Evolutionary conservation across 2,113 vertebrate genomes (phyloP), one percentile per base, ranked within the genome.

Genomic region (Nesogale talazaci): DNA sequence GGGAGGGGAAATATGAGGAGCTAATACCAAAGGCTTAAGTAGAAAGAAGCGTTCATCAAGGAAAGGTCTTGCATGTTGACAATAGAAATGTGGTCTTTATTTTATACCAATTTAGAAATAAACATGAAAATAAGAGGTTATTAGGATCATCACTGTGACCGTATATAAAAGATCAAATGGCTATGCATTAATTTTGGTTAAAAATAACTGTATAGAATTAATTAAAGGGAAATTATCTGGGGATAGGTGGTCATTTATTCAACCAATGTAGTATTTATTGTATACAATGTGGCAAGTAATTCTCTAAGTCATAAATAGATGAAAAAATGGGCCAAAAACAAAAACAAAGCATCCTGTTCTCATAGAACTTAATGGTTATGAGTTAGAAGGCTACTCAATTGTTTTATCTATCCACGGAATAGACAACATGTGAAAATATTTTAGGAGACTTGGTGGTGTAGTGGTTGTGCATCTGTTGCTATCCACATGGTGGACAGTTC

Each of bases 261-360:
- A 84, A 79, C 14, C 65, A 89, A 40, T 31, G 12, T 11, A 67
- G 27, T 56, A 63, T 57, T 90, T 82, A 17, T 38, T 70, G 31
- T 56, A 67, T 74, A 40, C 6, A 61, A 1, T 46, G 19, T 40
- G 0, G 5, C n/a, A 40, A 59, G 42, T 52, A 29, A 6, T 90
- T 3, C 63, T 14, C 11, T 85, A 38, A 75, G 70, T 56, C 9
- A 34, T 34, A 78, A 79, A 15, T 11, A 72, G 6, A 79, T 15
- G 27, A 83, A 78, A 4, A 88, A 90, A 92, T 74, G 8, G 29
- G 27, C 56, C n/a, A 83, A 17, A 59, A 83, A 88, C 90, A 74
- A 9, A 23, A 22, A 61, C n/a, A 86, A 17, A 59, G 80, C 25
- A 19, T 8, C 36, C 36, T 27, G 20, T 15, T 19, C 57, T 59